Evolutionary conservation across 1,140 invertebrate genomes (phyloP).

Genomic region (Saxidomus purpurata): DNA sequence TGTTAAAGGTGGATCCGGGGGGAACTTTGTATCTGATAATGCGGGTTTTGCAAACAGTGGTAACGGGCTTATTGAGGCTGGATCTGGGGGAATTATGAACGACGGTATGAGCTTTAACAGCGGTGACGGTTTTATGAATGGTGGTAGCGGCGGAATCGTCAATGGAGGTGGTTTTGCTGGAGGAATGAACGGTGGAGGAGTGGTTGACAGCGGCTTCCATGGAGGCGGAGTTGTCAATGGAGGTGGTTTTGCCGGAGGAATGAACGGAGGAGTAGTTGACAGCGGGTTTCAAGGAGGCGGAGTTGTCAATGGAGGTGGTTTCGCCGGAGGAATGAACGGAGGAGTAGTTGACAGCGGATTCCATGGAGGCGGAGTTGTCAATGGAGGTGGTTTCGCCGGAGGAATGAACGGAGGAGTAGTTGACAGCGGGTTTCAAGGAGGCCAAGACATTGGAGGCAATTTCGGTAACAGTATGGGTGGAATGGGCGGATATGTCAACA

Average conservation of each 20-base stretch:
- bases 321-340: neutral
- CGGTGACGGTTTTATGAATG: conserved; percentile 8
- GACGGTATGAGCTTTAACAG: neutral
- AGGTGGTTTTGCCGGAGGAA: neutral
- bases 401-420: neutral
- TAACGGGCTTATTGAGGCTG: neutral
- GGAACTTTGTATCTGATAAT: neutral
- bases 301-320: neutral
- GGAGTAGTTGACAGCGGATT: neutral
- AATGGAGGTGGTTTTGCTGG: neutral
- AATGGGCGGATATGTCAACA: neutral
- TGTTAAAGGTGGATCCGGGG: neutral
- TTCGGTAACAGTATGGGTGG: neutral
- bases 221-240: neutral
- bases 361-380: neutral
- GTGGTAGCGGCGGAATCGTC: neutral
- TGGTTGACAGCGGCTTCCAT: neutral
- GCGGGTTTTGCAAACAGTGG: neutral
- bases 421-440: neutral
- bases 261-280: no score
- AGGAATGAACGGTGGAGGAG: no score
- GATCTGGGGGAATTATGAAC: neutral
- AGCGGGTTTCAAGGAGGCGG: neutral
- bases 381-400: neutral
- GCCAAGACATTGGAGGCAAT: neutral